phyloP scores from a whole-genome alignment of 2,113 vertebrate species.

The Pomatorhinus ruficollis region DNA sequence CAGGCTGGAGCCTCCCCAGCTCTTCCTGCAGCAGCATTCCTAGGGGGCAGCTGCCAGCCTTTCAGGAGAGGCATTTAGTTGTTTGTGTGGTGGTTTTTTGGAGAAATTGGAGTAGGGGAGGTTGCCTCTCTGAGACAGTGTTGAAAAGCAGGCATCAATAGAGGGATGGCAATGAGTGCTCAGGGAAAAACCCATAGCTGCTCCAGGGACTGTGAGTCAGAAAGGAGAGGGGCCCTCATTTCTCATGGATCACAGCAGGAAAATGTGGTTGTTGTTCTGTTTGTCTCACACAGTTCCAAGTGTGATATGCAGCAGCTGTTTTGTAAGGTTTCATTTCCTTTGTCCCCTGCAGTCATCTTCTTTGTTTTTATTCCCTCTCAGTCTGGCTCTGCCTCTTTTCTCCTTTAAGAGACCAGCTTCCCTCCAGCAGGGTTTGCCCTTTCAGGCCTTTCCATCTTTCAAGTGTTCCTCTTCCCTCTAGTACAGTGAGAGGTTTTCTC shows the following conservation, averaged over 20 bases:
- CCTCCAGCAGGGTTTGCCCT: background rate
- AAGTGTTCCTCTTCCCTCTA: background rate
- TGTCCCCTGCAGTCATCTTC: background rate
- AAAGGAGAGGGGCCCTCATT: background rate
- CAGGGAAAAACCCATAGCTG: background rate
- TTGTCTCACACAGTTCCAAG: background rate
- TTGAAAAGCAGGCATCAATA: background rate
- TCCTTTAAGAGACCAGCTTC: background rate
- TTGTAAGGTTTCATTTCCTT: background rate
- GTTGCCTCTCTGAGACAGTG: background rate
- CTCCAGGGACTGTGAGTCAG: conserved; percentile 24
- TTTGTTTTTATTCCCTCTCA: background rate
- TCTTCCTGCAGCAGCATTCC: background rate
- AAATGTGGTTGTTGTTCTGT: background rate
- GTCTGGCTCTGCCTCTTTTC: background rate
- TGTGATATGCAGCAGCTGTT: conserved; percentile 2
- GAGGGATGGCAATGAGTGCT: background rate
- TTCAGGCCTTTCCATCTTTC: background rate
- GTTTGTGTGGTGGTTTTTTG: background rate
- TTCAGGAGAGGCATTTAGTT: background rate
- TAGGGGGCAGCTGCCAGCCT: background rate
- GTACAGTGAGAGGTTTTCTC: background rate
- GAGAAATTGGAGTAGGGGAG: background rate
- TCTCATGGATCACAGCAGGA: conserved; percentile 13
- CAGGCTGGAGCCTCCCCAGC: background rate